Conservation (phyloP, 2,113 vertebrate genomes). For the Nothoprocta perdicaria region DNA sequence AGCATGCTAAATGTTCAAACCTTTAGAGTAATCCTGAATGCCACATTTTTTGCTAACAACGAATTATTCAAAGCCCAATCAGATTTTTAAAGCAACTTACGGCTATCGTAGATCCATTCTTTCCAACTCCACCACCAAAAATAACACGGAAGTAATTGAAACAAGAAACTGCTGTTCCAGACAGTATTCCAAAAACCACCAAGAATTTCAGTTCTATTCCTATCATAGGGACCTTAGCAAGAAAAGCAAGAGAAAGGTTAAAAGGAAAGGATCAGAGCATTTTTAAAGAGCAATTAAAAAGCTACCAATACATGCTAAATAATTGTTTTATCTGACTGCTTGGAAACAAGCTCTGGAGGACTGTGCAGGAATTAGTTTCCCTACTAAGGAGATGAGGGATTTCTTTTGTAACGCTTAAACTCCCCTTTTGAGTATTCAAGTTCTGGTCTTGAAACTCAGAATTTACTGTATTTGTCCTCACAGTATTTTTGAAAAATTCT, state of each 20-base stretch:
- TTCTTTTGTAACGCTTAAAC: not conserved
- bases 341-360: not conserved
- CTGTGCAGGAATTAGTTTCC: not conserved
- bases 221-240: conserved; percentile 84
- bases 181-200: conserved; percentile 87
- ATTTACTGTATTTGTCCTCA: not conserved
- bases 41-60: not conserved
- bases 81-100: conserved; percentile 78
- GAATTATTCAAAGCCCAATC: not conserved
- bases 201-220: conserved; percentile 86
- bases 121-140: conserved; percentile 92
- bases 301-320: not conserved
- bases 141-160: conserved; percentile 95
- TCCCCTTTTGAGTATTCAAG: not conserved
- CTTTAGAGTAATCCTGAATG: not conserved
- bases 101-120: conserved; percentile 96
- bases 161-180: conserved; percentile 88
- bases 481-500: not conserved
- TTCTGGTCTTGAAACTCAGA: conserved; percentile 17
- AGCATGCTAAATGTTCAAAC: not conserved
- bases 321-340: not conserved
- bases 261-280: not conserved
- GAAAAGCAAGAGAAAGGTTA: conserved; percentile 1
- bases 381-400: accelerated
- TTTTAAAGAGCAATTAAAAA: not conserved